Evolutionary conservation across 2,888 invertebrate species (phyloP).

Genomic region (Ctena decussata): DNA sequence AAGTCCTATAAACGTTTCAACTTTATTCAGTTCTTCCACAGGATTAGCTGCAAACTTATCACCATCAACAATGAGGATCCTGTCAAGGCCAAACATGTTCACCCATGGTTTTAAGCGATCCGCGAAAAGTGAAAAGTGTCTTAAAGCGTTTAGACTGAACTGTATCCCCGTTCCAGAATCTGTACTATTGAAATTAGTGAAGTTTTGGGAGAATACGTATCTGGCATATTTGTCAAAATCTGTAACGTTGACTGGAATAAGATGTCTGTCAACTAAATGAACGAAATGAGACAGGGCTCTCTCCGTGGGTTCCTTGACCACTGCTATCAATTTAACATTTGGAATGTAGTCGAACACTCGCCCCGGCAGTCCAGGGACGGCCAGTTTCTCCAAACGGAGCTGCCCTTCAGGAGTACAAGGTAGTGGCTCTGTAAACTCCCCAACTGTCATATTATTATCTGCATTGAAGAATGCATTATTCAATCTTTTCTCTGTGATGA

Average conservation of each 20-base stretch:
- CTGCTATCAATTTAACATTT: neutral
- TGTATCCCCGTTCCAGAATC: neutral
- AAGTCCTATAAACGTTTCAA: neutral
- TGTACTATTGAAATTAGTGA: neutral
- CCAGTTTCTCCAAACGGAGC: neutral
- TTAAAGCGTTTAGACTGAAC: neutral
- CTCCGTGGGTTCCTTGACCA: neutral
- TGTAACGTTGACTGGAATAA: too few relatives aligned
- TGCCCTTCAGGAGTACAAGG: neutral
- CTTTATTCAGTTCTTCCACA: neutral
- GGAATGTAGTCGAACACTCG: neutral
- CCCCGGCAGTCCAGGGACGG: neutral
- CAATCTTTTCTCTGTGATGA: neutral
- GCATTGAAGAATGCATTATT: neutral
- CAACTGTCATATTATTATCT: neutral
- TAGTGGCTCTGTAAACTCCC: neutral
- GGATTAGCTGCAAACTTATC: neutral
- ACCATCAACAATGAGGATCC: neutral
- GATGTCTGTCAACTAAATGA: neutral
- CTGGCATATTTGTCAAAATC: too few relatives aligned
- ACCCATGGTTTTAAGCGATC: neutral
- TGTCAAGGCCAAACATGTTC: neutral
- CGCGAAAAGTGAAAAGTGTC: neutral
- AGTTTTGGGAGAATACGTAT: neutral
- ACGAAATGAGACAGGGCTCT: neutral